Evolutionary conservation across 2,797 vertebrate genomes (phyloP), one percentile per base, ranked within the genome.

Genomic region (Smutsia gigantea): DNA sequence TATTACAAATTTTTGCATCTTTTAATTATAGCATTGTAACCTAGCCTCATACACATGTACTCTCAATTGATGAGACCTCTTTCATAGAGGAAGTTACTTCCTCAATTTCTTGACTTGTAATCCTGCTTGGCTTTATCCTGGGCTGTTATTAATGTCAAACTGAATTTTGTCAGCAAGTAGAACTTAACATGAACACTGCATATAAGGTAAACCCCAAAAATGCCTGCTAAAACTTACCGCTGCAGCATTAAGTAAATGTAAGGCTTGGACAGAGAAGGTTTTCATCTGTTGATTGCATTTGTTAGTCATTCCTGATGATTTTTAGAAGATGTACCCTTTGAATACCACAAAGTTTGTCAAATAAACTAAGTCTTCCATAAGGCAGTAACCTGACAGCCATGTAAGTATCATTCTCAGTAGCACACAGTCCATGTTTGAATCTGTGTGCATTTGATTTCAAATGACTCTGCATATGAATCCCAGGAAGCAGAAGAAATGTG

Each of bases 271-370:
- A 53, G 55, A 86, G 74, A 59, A 89, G 59, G 55, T 84, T 81
- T 69, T 97, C 57, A 85, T 79, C 55, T 88, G 13, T 39, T 92
- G 87, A 87, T 15, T 68, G 51, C 64, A 74, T 83, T 90, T 93
- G 61, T 92, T 55, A 94, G 55, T 92, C 86, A 90, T 86, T 31
- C 71, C 95, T 88, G 72, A 94, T 57, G 66, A 90, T 69, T 96
- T 74, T 86, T 92, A 4, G 18, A 86, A 95, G 72, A 64, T 31
- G 68, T 21, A 93, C 17, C 17, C 85, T 90, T 92, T 92, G 63
- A 90, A 81, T 72, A 97, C 64, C 55, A 75, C 17, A 21, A 77
- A 66, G 59, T 75, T 83, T 94, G 84, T 78, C 68, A 74, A 82
- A 64, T 83, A 51, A 31, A 74, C 34, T 42, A 61, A 61, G 46